Evolutionary conservation across 2,888 invertebrate species (phyloP), one percentile per base, ranked within the genome.

Genomic region (Cheilosia variabilis): DNA sequence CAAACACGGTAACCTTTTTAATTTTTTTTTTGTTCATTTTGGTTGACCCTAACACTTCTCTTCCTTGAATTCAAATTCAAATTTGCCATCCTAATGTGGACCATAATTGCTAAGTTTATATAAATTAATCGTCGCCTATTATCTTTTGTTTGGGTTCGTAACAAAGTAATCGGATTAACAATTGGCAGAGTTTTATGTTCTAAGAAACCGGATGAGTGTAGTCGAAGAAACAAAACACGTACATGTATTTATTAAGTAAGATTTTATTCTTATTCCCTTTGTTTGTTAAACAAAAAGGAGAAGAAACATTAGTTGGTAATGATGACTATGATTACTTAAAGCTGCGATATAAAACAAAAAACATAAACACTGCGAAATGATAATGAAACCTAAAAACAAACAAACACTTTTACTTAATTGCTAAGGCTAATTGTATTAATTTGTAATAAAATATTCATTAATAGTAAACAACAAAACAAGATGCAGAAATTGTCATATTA

Each of bases 31-130:
- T 27, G 5, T 45, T 24, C 31, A 31, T 15, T 57, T 57, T 47
- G 69, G 57, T 71, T 71, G n/a, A 57, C 15, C 43, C 69, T 53
- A 27, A 45, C 19, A 31, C 47, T 55, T 66, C 57, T 75, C 41
- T 63, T 75, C 58, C 24, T 65, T 75, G 73, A 73, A 66, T 76
- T 68, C 60, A 62, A 79, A 83, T 79, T 83, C 68, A 83, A 79
- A 79, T 83, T 52, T 83, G 83, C 83, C 83, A 83, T 83, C 72
- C 83, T 78, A 62, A 78, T 73, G 78, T 72, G 83, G 82, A 82
- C 53, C 66, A 76, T 76, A 77, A 77, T 47, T 69, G 77, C 77
- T 77, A 77, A 77, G 77, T 69, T 77, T 52, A 66, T 58, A 37
- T 58, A 37, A 47, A 31, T 27, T 68, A 58, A 63, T 41, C 47